These are phyloP conservation scores for Chloropsis hardwickii DNA, from an alignment of 2,113 vertebrate species.

Conservation along the genomic window DNA sequence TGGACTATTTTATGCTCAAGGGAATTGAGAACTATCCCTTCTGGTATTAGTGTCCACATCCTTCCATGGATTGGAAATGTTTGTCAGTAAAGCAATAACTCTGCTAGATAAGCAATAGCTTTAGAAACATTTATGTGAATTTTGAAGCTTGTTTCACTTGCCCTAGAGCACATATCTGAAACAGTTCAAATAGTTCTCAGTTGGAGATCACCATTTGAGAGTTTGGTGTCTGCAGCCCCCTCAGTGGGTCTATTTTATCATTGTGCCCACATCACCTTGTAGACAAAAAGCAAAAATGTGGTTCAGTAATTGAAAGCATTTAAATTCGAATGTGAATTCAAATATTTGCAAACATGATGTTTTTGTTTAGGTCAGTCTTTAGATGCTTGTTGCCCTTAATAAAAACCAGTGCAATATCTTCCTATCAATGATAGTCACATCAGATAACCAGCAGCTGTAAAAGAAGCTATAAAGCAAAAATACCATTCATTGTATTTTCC, in stretches of 20 bases:
- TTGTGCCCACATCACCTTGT: not conserved
- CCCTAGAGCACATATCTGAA: not conserved
- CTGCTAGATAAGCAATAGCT: not conserved
- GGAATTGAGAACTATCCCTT: not conserved
- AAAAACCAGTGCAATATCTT: not conserved
- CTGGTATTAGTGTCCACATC: not conserved
- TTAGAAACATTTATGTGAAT: not conserved
- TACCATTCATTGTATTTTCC: slow-evolving; percentile 15
- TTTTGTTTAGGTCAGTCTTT: slow-evolving; percentile 15
- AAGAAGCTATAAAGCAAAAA: slow-evolving; percentile 13
- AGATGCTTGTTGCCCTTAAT: not conserved
- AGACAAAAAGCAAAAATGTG: not conserved
- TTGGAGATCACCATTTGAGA: not conserved
- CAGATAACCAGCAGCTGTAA: slow-evolving; percentile 17
- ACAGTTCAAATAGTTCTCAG: not conserved
- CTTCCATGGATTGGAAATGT: not conserved
- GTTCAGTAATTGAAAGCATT: not conserved
- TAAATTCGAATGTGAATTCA: not conserved
- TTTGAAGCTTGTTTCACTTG: not conserved
- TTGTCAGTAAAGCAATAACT: not conserved
- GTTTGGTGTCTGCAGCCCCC: not conserved
- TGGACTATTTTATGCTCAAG: not conserved
- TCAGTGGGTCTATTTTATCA: not conserved
- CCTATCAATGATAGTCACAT: not conserved
- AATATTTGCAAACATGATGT: not conserved